Evolutionary conservation across 2,797 vertebrate genomes (phyloP), one percentile per base, ranked within the genome.

Genomic region (Tinamus major): DNA sequence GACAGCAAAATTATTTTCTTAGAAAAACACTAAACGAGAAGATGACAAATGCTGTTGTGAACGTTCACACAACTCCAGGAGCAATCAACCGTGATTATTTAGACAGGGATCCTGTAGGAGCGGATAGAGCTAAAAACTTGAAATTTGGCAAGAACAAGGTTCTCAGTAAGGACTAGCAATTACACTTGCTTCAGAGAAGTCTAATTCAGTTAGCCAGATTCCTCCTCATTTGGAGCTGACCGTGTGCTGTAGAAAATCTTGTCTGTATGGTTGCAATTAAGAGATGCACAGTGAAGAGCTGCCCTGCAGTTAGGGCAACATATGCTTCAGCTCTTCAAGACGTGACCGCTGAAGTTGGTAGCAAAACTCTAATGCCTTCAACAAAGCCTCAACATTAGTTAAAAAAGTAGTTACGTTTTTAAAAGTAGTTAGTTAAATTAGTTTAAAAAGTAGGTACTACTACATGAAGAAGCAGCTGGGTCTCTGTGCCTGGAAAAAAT

Each of bases 1-100:
- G 89, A 95, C 92, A 95, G 87, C 85, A 93, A 89, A 79, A 86
- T 91, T 92, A 93, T 96, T 92, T 90, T 81, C 91, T 91, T 91
- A 87, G 77, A 77, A 95, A 96, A 89, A 81, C 59, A 49, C 48
- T 64, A 76, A 94, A 95, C 13, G 37, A 93, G 87, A 94, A 95
- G 82, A 93, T 94, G 92, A 94, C 72, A 95, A 96, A 95, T 86
- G 59, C 77, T 83, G 82, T 81, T 95, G 70, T 84, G 79, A 93
- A 89, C 79, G 33, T 92, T 95, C 85, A 58, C 79, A 89, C 77
- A 85, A 31, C 92, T 95, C 74, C 87, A 91, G 87, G 89, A 96
- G 67, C 77, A 92, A 68, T 90, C 85, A 86, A 63, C 82, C 33
- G 4, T 3, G 26, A 58, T 91, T 92, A 89, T 77, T 89, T 67